Evolutionary conservation across 2,797 vertebrate species (phyloP).

Genomic region (Botia kubotai): DNA sequence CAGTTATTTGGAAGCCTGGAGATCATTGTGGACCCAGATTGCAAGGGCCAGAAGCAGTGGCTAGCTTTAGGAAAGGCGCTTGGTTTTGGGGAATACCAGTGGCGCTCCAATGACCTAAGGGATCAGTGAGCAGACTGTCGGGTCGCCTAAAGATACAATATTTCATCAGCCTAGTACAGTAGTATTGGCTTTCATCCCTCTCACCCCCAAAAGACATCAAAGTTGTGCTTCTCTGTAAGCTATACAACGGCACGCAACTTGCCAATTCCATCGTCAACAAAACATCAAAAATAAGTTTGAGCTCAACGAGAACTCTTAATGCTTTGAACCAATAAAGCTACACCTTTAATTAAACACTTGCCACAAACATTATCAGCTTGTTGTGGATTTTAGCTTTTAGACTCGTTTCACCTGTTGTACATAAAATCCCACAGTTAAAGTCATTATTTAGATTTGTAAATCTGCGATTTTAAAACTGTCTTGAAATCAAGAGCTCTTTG

Average conservation of each 20-base stretch:
- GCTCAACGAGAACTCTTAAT: constrained; percentile 1
- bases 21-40: constrained; percentile 28
- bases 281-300: constrained; percentile 5
- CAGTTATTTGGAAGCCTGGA: constrained; percentile 36
- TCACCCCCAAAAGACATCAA: constrained; percentile 10
- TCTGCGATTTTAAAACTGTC: not conserved
- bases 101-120: constrained; percentile 40
- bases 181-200: constrained; percentile 8
- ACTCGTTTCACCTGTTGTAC: not conserved
- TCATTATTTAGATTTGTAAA: not conserved
- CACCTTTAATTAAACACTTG: not conserved
- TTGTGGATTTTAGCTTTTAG: not conserved
- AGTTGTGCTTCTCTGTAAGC: not conserved
- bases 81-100: constrained; percentile 24
- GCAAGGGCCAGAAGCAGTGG: constrained; percentile 36
- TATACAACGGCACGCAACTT: constrained; percentile 13
- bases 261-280: constrained; percentile 19
- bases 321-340: not conserved
- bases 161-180: not conserved
- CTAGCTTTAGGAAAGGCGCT: constrained; percentile 11
- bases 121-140: constrained; percentile 27
- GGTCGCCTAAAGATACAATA: constrained; percentile 7
- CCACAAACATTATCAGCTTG: not conserved
- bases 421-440: not conserved
- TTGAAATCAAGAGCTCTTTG: constrained; percentile 24